Evolutionary conservation across 2,797 vertebrate species (phyloP).

Genomic region (Syndactyla subalaris): DNA sequence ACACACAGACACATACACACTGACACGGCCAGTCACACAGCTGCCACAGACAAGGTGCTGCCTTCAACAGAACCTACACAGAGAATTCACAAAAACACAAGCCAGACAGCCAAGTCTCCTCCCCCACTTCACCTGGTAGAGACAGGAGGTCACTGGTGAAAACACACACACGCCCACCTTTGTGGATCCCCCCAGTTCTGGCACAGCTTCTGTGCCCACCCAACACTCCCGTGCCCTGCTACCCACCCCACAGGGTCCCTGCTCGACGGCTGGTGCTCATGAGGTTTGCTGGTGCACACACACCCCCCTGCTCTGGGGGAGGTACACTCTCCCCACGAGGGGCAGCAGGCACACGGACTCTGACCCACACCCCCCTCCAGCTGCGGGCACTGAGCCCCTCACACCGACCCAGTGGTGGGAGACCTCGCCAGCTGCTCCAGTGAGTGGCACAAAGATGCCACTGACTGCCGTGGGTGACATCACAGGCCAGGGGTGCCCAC

Average conservation of each 20-base stretch:
- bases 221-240: not conserved
- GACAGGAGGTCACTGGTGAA: not conserved
- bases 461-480: not conserved
- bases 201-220: not conserved
- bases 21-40: rapidly evolving
- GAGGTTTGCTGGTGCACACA: rapidly evolving
- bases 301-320: too few relatives aligned
- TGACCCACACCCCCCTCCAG: not conserved
- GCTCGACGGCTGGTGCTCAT: rapidly evolving
- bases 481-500: not conserved
- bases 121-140: not conserved
- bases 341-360: not conserved
- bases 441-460: not conserved
- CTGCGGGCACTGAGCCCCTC: not conserved
- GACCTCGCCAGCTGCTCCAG: rapidly evolving
- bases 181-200: rapidly evolving
- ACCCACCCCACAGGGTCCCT: not conserved
- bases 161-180: rapidly evolving
- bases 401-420: rapidly evolving
- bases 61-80: not conserved
- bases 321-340: rapidly evolving
- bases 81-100: not conserved
- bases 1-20: too few relatives aligned
- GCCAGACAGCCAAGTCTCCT: not conserved
- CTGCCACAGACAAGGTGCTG: not conserved